A percentile compares a stretch with the other conserved stretches of the same genome.
phyloP scores from a whole-genome alignment of 2,797 vertebrate species.

The Catamblyrhynchus diadema region DNA sequence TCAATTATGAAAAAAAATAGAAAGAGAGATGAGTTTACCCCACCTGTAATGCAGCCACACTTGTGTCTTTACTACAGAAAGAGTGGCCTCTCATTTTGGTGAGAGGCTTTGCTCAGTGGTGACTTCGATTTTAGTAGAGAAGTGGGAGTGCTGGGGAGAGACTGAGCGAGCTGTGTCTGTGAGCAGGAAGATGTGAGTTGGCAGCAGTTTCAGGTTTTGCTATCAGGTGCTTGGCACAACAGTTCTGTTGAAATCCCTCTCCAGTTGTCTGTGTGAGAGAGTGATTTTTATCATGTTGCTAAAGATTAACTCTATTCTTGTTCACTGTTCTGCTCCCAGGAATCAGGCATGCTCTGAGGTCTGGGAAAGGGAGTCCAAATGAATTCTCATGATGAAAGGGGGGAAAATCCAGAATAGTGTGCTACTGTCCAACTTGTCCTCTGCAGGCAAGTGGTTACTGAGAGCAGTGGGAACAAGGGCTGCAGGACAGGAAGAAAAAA shows the following conservation, averaged over 20 bases:
- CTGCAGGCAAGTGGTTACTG: neutral
- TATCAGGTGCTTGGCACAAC: conserved; percentile 45
- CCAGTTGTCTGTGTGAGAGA: conserved; percentile 18
- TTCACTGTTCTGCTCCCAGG: conserved; percentile 20
- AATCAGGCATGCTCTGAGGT: neutral
- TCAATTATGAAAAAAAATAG: no score
- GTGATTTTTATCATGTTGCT: conserved; percentile 29
- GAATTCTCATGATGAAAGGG: neutral
- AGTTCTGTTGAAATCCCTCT: conserved; percentile 36
- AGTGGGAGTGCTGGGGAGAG: neutral
- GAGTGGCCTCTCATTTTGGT: neutral
- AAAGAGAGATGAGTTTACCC: neutral
- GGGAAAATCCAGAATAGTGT: neutral
- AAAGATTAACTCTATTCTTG: conserved; percentile 28
- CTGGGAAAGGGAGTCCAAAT: neutral
- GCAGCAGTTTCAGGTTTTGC: conserved; percentile 55
- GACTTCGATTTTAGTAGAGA: neutral
- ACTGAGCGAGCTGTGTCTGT: neutral
- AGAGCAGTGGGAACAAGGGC: neutral
- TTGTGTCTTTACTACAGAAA: neutral
- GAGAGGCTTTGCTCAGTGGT: neutral
- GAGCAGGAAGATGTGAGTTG: conserved; percentile 37
- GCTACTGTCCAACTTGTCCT: neutral
- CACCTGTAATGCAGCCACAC: accelerated
- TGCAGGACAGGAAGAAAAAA: neutral